phyloP scores from a whole-genome alignment of 1,140 invertebrate species.

The Camponotus floridanus region DNA sequence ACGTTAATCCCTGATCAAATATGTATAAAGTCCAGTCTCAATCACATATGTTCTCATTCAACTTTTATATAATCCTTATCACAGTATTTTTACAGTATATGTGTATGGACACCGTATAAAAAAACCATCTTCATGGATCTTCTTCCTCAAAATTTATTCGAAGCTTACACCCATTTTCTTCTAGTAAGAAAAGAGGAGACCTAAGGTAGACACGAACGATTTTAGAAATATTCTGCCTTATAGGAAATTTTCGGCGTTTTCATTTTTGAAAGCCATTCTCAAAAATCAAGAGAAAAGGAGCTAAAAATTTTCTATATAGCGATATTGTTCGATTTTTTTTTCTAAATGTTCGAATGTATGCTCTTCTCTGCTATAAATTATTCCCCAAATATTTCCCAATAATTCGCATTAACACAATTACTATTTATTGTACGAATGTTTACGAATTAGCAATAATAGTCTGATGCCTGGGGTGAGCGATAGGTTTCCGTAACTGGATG shows the following conservation, averaged over 20 bases:
- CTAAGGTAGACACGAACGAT: constrained; percentile 29
- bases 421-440: constrained; percentile 30
- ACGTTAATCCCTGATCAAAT: constrained; percentile 39
- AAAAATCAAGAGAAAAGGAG: background rate
- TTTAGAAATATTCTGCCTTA: background rate
- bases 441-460: constrained; percentile 49
- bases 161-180: background rate
- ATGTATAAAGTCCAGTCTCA: constrained; percentile 29
- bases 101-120: constrained; percentile 51
- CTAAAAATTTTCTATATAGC: constrained; percentile 4
- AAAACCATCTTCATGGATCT: constrained; percentile 50
- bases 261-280: background rate
- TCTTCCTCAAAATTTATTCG: constrained; percentile 30
- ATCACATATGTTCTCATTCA: constrained; percentile 22
- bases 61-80: constrained; percentile 30
- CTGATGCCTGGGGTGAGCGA: constrained; percentile 18
- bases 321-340: constrained; percentile 8
- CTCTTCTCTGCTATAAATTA: constrained; percentile 1
- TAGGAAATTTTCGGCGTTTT: background rate
- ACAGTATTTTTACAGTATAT: constrained; percentile 62
- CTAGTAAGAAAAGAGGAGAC: background rate
- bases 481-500: constrained; percentile 18
- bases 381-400: background rate
- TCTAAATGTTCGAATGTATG: constrained; percentile 1
- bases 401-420: constrained; percentile 9